These are phyloP conservation scores for Oligia latruncula DNA, from an alignment of 2,888 invertebrate genomes.

Conservation along the genomic window DNA sequence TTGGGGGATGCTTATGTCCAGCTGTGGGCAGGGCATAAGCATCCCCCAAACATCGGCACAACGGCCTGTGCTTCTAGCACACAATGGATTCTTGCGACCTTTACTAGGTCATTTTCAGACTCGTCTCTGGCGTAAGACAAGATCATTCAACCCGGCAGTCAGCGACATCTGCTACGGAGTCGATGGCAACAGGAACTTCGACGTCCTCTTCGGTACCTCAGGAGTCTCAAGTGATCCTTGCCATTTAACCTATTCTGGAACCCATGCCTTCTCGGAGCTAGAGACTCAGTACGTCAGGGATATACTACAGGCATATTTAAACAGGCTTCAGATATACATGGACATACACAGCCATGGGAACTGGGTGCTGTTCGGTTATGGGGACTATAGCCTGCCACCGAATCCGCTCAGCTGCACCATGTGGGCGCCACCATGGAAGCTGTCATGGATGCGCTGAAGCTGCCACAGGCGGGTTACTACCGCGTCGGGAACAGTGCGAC, in stretches of 20 bases:
- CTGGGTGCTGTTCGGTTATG: constrained; percentile 81
- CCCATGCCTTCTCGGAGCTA: constrained; percentile 90
- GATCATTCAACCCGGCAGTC: constrained; percentile 75
- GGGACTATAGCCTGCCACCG: constrained; percentile 76
- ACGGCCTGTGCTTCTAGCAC: neutral
- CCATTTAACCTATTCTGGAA: constrained; percentile 90
- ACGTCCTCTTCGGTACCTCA: constrained; percentile 90
- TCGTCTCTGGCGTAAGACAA: constrained; percentile 92
- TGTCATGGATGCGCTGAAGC: constrained; percentile 73
- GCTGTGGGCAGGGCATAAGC: neutral
- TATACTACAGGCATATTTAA: constrained; percentile 84
- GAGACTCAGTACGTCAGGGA: constrained; percentile 91
- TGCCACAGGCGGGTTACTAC: constrained; percentile 71
- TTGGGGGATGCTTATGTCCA: neutral
- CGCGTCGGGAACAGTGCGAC: constrained; percentile 76
- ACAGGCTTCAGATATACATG: constrained; percentile 90
- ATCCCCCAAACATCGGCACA: neutral
- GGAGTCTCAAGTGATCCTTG: constrained; percentile 87
- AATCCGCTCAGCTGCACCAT: constrained; percentile 66
- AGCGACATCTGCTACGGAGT: constrained; percentile 89
- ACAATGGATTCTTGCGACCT: neutral
- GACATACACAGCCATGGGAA: constrained; percentile 93
- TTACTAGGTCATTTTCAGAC: constrained; percentile 74
- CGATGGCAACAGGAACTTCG: constrained; percentile 94
- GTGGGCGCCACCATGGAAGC: constrained; percentile 77